These are phyloP conservation scores for Hanleya hanleyi DNA, from an alignment of 2,888 invertebrate genomes.

Conservation along the genomic window DNA sequence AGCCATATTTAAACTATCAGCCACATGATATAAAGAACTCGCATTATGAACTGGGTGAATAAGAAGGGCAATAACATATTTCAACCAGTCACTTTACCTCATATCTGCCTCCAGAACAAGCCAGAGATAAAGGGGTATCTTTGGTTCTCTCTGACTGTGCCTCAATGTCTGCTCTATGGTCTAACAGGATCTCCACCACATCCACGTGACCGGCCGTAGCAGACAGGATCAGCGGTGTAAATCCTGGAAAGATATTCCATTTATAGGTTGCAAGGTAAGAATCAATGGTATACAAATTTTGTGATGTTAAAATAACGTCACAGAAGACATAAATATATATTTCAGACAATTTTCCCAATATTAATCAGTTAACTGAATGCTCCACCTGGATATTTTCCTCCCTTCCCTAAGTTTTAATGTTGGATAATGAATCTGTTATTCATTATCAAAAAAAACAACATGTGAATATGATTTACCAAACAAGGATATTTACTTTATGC, in stretches of 20 bases:
- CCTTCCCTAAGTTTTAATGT: too few species aligned
- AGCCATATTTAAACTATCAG: too few species aligned
- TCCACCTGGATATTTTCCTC: too few species aligned
- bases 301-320: not conserved
- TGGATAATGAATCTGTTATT: too few species aligned
- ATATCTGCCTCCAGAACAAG: conserved; percentile 97
- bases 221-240: conserved; percentile 96
- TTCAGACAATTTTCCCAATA: not conserved
- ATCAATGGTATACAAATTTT: not conserved
- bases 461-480: too few species aligned
- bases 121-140: conserved; percentile 97
- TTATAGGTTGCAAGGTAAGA: not conserved
- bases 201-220: conserved; percentile 94
- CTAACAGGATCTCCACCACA: conserved; percentile 93
- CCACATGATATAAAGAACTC: too few species aligned
- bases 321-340: not conserved
- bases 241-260: conserved; percentile 78
- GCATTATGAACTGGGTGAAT: too few species aligned
- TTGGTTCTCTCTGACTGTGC: conserved; percentile 99
- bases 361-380: too few species aligned
- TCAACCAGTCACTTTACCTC: too few species aligned
- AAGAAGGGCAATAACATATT: too few species aligned
- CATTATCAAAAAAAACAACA: too few species aligned
- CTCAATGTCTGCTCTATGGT: conserved; percentile 97
- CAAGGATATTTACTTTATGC: too few species aligned